Evolutionary conservation across 2,888 invertebrate genomes (phyloP).

Genomic region (Muschampia plurimacula): DNA sequence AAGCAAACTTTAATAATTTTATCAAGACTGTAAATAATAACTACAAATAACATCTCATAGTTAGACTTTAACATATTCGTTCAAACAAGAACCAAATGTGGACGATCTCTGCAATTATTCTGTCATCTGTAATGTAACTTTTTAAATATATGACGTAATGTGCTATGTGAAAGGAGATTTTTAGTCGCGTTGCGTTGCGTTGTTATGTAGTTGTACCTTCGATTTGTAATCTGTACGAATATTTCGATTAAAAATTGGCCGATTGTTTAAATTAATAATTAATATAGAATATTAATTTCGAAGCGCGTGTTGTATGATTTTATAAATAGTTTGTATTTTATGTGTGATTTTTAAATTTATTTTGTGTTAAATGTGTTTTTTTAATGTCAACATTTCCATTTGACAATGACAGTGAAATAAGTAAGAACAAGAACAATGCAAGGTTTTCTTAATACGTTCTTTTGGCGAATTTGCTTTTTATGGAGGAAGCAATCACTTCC

Average conservation of each 20-base stretch:
- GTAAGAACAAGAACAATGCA: constrained; percentile 15
- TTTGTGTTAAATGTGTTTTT: background rate
- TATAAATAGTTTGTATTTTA: background rate
- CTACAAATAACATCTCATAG: constrained; percentile 13
- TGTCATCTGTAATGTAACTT: background rate
- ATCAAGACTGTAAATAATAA: constrained; percentile 27
- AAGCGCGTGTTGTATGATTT: too few relatives aligned
- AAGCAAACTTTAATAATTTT: constrained; percentile 13
- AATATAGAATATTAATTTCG: too few relatives aligned
- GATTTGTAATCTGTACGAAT: too few relatives aligned
- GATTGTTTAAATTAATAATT: too few relatives aligned
- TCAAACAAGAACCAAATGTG: background rate
- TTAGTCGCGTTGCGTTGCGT: background rate
- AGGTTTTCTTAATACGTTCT: constrained; percentile 22
- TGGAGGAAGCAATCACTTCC: constrained; percentile 33
- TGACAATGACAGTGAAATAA: constrained; percentile 24
- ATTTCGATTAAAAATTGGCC: too few relatives aligned
- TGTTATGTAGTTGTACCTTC: background rate
- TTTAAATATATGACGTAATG: constrained; percentile 1
- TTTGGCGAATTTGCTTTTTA: constrained; percentile 24
- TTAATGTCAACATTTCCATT: background rate
- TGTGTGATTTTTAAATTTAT: background rate
- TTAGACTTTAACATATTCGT: background rate
- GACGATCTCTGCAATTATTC: background rate
- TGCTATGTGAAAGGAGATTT: background rate